Conservation (phyloP, 2,797 vertebrate genomes). For the Thaleichthys pacificus region DNA sequence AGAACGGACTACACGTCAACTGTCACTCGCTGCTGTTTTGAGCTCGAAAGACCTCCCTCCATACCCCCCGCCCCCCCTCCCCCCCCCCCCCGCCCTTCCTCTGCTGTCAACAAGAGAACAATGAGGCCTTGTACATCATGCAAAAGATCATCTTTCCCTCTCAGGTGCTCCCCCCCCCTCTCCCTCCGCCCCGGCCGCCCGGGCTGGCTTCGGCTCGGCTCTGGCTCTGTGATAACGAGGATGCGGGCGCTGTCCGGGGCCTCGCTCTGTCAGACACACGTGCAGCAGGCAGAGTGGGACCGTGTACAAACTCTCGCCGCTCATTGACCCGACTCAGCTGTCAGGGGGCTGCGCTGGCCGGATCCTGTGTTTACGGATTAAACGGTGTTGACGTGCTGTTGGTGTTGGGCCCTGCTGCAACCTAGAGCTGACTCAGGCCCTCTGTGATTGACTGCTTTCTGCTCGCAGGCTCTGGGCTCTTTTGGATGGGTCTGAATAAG, state of each 20-base stretch:
- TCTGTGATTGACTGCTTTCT: conserved; percentile 43
- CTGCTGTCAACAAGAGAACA: conserved; percentile 13
- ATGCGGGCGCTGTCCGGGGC: too few relatives aligned
- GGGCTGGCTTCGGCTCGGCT: background rate
- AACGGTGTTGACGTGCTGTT: conserved; percentile 67
- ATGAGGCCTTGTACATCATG: conserved; percentile 26
- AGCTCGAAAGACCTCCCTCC: background rate
- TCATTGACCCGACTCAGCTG: conserved; percentile 24
- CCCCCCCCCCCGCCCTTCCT: background rate
- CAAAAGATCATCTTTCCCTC: conserved; percentile 21
- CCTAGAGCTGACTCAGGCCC: conserved; percentile 53
- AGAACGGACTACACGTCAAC: too few relatives aligned
- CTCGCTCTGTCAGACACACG: conserved; percentile 27
- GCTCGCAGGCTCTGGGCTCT: conserved; percentile 28
- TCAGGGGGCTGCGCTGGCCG: conserved; percentile 24
- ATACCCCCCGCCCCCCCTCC: background rate
- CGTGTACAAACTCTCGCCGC: background rate
- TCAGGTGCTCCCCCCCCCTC: background rate
- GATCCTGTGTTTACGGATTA: conserved; percentile 55
- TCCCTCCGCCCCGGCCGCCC: too few relatives aligned
- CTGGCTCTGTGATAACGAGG: conserved; percentile 12
- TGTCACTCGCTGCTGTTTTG: too few relatives aligned
- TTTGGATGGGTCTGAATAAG: background rate
- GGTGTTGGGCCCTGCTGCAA: conserved; percentile 47
- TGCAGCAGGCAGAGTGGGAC: conserved; percentile 41